phyloP scores from a whole-genome alignment of 37 sponge, comb jelly and placozoan species.

The Theonella swinhoei region DNA sequence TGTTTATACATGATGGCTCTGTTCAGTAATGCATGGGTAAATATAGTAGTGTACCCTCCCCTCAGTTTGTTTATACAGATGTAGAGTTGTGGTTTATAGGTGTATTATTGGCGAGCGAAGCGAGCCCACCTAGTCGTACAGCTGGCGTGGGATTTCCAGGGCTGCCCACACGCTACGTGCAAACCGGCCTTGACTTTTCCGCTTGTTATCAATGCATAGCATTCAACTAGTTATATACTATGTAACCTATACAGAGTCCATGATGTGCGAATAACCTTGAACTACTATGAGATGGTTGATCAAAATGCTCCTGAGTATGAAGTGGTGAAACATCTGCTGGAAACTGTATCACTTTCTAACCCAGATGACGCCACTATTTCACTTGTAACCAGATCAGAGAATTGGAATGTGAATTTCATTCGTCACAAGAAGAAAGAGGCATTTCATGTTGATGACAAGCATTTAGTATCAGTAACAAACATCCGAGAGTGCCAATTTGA shows the following conservation, averaged over 20 bases:
- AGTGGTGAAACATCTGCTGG: neutral
- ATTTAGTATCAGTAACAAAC: neutral
- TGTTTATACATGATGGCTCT: no score
- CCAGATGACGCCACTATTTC: neutral
- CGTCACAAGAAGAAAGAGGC: slow-evolving; percentile 4
- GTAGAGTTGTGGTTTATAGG: no score
- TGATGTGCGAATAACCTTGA: neutral
- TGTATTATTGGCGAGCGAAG: no score
- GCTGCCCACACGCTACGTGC: no score
- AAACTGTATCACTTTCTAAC: neutral
- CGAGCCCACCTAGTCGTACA: no score
- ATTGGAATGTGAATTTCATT: neutral
- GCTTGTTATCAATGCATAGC: no score
- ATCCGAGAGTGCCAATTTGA: neutral
- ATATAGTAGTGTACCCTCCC: no score
- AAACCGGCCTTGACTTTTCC: no score
- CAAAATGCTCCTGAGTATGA: neutral
- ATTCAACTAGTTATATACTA: no score
- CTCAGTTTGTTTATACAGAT: no score
- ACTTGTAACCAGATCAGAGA: neutral
- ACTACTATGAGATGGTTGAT: neutral
- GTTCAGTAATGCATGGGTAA: no score
- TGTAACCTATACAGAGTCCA: neutral
- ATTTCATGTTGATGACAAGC: neutral
- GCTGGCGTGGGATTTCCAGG: no score